These are phyloP conservation scores for Chloropsis hardwickii DNA, from an alignment of 2,113 vertebrate species.

Conservation along the genomic window DNA sequence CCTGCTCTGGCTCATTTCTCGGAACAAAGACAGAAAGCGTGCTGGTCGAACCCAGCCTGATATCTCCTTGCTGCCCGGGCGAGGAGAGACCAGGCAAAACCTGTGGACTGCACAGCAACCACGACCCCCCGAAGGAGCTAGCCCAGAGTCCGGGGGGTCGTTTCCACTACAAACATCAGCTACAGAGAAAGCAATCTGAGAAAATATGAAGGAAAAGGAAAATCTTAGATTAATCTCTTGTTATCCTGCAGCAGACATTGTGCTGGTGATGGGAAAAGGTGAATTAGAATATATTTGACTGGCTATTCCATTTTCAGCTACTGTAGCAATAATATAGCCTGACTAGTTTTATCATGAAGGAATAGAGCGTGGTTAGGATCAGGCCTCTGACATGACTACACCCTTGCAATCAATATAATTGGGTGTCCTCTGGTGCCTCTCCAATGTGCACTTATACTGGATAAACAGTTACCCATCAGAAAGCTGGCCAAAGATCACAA, in stretches of 20 bases:
- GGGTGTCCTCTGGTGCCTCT: not conserved
- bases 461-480: not conserved
- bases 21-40: no score
- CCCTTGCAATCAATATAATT: rapidly evolving
- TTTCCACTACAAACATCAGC: no score
- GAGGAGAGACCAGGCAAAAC: no score
- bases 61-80: no score
- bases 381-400: not conserved
- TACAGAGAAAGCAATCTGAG: not conserved
- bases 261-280: not conserved
- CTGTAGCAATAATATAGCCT: not conserved
- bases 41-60: no score
- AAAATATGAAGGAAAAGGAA: not conserved
- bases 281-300: not conserved
- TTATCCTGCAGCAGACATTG: not conserved
- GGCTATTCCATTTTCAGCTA: not conserved
- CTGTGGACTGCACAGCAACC: no score
- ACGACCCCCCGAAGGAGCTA: no score
- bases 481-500: not conserved
- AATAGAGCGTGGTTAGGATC: not conserved
- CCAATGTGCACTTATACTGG: not conserved
- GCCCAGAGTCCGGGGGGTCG: no score
- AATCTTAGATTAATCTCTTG: not conserved
- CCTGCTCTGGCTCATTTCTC: no score
- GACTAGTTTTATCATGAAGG: not conserved